Evolutionary conservation across 2,888 invertebrate species (phyloP).

Genomic region (Cyaniris semiargus): DNA sequence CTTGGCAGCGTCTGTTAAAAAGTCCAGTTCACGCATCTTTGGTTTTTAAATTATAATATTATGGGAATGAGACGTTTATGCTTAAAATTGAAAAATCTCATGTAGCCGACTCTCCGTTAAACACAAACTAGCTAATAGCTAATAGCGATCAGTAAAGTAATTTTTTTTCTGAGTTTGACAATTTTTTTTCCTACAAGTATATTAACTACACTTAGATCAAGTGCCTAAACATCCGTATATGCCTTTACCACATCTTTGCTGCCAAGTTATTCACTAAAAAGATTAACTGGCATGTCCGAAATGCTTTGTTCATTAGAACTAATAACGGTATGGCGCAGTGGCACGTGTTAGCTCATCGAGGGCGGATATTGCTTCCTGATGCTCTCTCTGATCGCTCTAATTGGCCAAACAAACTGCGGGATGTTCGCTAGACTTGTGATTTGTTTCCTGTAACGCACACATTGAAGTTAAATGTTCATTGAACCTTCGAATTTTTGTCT

Average conservation of each 20-base stretch:
- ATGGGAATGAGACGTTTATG: too few species aligned
- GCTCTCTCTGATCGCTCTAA: neutral
- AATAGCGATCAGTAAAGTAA: too few species aligned
- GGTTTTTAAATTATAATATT: too few species aligned
- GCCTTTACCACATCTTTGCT: neutral
- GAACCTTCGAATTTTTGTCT: neutral
- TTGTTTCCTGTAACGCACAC: neutral
- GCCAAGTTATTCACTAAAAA: neutral
- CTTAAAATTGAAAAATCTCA: too few species aligned
- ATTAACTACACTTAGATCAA: too few species aligned
- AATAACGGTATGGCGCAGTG: neutral
- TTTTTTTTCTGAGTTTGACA: too few species aligned
- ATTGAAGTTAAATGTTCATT: neutral
- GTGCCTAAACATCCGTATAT: too few species aligned
- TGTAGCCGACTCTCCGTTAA: too few species aligned
- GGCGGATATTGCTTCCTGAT: slow-evolving; percentile 6
- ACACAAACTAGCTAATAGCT: too few species aligned
- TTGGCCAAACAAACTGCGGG: neutral
- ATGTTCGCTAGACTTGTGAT: neutral
- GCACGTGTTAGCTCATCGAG: neutral
- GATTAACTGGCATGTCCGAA: neutral
- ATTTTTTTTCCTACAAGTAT: too few species aligned
- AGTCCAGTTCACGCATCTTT: too few species aligned
- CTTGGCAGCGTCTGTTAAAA: neutral
- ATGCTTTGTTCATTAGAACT: neutral